Percentiles rank a stretch among this genome's conserved stretches.
phyloP scores from a whole-genome alignment of 2,797 vertebrate genomes.

The Synanceia verrucosa region DNA sequence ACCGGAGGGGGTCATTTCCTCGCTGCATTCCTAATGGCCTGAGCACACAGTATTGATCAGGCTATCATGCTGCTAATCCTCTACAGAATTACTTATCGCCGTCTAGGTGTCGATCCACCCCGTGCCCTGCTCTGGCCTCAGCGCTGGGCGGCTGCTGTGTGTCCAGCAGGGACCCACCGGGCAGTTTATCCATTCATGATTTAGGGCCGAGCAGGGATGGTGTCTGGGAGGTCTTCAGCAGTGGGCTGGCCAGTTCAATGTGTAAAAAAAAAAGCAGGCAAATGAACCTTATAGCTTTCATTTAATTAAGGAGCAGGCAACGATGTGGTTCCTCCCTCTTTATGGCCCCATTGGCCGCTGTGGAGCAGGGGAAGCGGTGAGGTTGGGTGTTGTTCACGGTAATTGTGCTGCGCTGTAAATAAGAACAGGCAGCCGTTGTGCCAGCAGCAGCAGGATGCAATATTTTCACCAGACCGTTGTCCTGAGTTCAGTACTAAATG shows the following conservation, averaged over 20 bases:
- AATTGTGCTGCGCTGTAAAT: constrained; percentile 87
- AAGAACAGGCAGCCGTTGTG: constrained; percentile 72
- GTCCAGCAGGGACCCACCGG: constrained; percentile 73
- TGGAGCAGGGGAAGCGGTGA: constrained; percentile 75
- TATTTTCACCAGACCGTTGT: constrained; percentile 16
- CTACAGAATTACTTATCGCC: constrained; percentile 96
- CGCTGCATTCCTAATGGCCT: constrained; percentile 95
- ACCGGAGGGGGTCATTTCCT: constrained; percentile 96
- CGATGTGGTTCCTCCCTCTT: constrained; percentile 84
- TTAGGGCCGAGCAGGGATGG: constrained; percentile 85
- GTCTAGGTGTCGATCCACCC: constrained; percentile 88
- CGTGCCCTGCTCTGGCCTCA: constrained; percentile 67
- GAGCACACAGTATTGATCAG: constrained; percentile 96
- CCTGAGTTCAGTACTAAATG: constrained; percentile 43
- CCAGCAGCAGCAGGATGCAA: constrained; percentile 45
- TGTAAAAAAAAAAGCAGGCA: constrained; percentile 64
- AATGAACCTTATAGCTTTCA: constrained; percentile 87
- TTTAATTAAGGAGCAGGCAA: constrained; percentile 92
- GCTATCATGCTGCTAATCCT: constrained; percentile 98
- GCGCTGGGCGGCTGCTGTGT: constrained; percentile 62
- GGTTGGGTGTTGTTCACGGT: constrained; percentile 71
- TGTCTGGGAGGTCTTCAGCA: constrained; percentile 80
- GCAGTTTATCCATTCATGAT: constrained; percentile 83
- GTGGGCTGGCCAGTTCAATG: constrained; percentile 72
- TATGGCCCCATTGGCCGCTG: constrained; percentile 82